Evolutionary conservation across 35 echinoderm and acorn worm genomes (phyloP).

Genomic region (Hemicentrotus pulcherrimus): DNA sequence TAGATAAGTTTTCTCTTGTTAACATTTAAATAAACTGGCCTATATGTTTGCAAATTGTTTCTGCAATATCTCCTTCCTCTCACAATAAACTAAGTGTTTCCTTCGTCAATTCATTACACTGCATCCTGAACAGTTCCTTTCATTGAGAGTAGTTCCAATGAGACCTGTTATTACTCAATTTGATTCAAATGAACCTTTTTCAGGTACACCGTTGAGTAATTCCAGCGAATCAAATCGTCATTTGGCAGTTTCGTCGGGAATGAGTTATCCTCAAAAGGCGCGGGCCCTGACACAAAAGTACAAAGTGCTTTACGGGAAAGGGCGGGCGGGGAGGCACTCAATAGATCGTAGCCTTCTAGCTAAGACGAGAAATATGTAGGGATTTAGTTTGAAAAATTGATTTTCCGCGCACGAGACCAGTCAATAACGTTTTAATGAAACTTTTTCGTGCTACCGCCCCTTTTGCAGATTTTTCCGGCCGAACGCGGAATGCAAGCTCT

Average conservation of each 20-base stretch:
- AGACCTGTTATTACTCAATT: background rate
- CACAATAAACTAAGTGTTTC: background rate
- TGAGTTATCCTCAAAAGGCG: background rate
- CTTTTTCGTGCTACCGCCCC: background rate
- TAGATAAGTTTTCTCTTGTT: no score
- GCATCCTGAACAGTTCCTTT: background rate
- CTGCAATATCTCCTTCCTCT: background rate
- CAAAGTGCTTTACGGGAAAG: background rate
- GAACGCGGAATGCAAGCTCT: background rate
- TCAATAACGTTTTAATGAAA: background rate
- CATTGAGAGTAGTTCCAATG: background rate
- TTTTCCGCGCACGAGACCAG: background rate
- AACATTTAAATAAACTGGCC: no score
- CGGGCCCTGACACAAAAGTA: background rate
- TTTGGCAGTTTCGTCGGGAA: background rate
- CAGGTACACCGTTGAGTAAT: background rate
- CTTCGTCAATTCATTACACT: background rate
- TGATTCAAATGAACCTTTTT: background rate
- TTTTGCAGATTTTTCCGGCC: no score
- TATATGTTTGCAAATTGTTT: no score
- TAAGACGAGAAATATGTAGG: background rate
- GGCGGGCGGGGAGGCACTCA: background rate
- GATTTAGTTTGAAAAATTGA: conserved; percentile 5
- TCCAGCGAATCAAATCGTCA: background rate
- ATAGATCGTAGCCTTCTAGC: background rate